Conservation (phyloP, 2,888 invertebrate genomes). For the Eumerus sabulonum region DNA sequence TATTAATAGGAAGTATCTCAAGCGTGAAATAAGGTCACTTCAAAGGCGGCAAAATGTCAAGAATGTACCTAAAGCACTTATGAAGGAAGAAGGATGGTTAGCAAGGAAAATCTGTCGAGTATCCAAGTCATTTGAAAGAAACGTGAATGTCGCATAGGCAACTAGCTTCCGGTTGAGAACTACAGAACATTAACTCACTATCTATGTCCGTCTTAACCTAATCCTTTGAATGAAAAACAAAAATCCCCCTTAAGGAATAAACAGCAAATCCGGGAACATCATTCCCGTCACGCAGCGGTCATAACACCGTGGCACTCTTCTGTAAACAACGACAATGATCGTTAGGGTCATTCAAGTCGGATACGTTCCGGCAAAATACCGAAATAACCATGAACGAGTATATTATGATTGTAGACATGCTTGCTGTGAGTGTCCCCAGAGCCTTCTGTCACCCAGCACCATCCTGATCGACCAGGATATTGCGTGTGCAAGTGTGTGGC, state of each 20-base stretch:
- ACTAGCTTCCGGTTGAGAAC: conserved; percentile 2
- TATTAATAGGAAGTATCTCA: too few species aligned
- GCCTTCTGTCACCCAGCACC: too few species aligned
- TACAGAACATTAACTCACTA: conserved; percentile 25
- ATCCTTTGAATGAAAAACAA: conserved; percentile 44
- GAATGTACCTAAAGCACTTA: conserved; percentile 21
- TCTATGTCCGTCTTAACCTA: background rate
- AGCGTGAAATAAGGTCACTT: background rate
- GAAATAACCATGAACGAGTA: conserved; percentile 49
- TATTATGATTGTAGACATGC: conserved; percentile 58
- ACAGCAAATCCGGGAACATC: conserved; percentile 19
- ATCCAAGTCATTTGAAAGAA: background rate
- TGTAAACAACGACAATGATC: conserved; percentile 65
- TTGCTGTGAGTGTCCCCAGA: too few species aligned
- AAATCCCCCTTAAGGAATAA: conserved; percentile 1
- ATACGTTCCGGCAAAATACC: conserved; percentile 51
- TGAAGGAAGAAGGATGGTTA: too few species aligned
- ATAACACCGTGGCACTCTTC: conserved; percentile 27
- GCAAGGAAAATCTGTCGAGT: too few species aligned
- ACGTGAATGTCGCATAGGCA: background rate
- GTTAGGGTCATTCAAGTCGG: conserved; percentile 48
- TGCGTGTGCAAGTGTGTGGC: conserved; percentile 12
- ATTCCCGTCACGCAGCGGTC: conserved; percentile 59
- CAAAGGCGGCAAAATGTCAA: background rate
- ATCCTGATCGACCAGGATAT: background rate